A percentile compares a stretch with the other conserved stretches of the same genome.
These are phyloP conservation scores for Acrossocheilus fasciatus DNA, from an alignment of 2,797 vertebrate genomes.

Conservation along the genomic window DNA sequence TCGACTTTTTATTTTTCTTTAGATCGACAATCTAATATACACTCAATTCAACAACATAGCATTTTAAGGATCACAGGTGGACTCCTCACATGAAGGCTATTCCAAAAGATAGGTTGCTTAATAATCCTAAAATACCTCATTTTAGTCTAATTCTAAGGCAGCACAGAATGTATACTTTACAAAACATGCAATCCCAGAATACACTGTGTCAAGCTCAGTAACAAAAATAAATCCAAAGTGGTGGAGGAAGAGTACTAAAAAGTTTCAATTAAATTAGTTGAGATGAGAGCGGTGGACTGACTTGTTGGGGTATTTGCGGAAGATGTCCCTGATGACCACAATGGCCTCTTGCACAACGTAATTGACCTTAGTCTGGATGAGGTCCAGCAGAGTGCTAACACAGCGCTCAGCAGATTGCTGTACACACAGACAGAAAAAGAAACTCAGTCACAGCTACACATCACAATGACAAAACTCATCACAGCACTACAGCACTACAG, in stretches of 20 bases:
- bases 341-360: slow-evolving; percentile 98
- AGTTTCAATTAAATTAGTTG: not conserved
- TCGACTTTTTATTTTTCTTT: not conserved
- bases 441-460: not conserved
- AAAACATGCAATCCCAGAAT: not conserved
- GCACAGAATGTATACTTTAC: not conserved
- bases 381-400: slow-evolving; percentile 93
- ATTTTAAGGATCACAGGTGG: not conserved
- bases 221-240: not conserved
- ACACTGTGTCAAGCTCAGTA: not conserved
- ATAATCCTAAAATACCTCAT: not conserved
- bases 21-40: not conserved
- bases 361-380: slow-evolving; percentile 98
- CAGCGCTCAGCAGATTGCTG: slow-evolving; percentile 98
- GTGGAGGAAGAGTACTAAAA: not conserved
- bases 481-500: not conserved
- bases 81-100: not conserved
- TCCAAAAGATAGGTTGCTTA: not conserved
- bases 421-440: not conserved
- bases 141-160: not conserved
- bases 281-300: slow-evolving; percentile 60
- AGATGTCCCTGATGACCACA: slow-evolving; percentile 98
- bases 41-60: not conserved
- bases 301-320: slow-evolving; percentile 99
- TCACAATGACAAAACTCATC: not conserved